Conservation (phyloP, 92 coral and sea anemone species). For the Palythoa grandis region DNA sequence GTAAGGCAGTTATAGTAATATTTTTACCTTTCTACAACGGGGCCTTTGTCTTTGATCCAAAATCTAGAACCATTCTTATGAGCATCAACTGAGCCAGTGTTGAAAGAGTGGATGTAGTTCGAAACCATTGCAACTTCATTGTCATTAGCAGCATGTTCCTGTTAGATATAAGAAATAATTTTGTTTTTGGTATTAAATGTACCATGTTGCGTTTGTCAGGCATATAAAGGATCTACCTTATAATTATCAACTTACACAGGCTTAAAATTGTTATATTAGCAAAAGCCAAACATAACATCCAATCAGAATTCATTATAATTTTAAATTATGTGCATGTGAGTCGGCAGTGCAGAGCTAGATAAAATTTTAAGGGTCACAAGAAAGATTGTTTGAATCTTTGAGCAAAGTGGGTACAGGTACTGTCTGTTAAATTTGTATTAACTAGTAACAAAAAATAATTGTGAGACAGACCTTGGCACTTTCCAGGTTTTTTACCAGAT, state of each 20-base stretch:
- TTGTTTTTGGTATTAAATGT: neutral
- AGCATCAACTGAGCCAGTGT: conserved; percentile 91
- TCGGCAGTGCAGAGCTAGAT: too few relatives aligned
- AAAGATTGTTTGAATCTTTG: too few relatives aligned
- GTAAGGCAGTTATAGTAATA: too few relatives aligned
- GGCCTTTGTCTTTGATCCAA: conserved; percentile 99
- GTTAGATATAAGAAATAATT: neutral
- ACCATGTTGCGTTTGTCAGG: too few relatives aligned
- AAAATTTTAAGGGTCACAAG: too few relatives aligned
- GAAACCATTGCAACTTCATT: conserved; percentile 85
- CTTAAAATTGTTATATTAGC: too few relatives aligned
- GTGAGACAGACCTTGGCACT: conserved; percentile 71
- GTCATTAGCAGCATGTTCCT: conserved; percentile 83
- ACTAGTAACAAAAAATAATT: neutral
- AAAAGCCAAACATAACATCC: too few relatives aligned
- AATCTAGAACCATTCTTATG: conserved; percentile 93
- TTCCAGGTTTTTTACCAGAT: conserved; percentile 78
- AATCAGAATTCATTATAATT: too few relatives aligned
- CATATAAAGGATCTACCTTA: too few relatives aligned
- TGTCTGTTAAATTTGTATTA: neutral
- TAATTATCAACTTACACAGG: too few relatives aligned
- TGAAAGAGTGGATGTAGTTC: conserved; percentile 88
- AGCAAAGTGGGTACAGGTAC: too few relatives aligned
- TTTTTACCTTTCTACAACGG: conserved; percentile 92
- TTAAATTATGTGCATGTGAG: too few relatives aligned